phyloP scores from a whole-genome alignment of 2,113 vertebrate genomes.

The Chelonoidis abingdonii region DNA sequence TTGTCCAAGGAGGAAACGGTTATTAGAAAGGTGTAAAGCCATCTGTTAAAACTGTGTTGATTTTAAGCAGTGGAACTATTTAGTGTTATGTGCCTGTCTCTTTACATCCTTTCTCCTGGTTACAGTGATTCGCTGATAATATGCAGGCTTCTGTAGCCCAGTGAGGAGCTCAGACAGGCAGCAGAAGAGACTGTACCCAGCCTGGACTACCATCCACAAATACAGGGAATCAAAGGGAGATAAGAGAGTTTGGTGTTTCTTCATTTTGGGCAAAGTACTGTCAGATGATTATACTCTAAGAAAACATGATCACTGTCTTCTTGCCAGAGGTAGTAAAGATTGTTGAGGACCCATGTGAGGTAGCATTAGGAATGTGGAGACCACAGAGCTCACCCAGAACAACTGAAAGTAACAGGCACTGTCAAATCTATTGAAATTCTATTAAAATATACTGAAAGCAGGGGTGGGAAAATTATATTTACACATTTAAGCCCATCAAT shows the following conservation, averaged over 20 bases:
- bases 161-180: background rate
- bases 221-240: background rate
- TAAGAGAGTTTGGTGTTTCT: background rate
- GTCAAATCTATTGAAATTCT: background rate
- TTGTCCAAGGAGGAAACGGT: background rate
- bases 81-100: background rate
- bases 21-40: background rate
- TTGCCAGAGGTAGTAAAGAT: background rate
- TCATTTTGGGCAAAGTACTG: background rate
- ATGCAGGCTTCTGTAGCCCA: background rate
- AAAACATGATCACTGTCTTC: background rate
- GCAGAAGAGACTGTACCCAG: background rate
- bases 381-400: background rate
- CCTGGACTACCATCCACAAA: background rate
- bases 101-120: background rate
- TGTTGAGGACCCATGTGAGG: background rate
- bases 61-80: background rate
- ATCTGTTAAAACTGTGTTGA: background rate
- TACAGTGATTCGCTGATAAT: background rate
- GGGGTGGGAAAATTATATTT: background rate
- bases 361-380: background rate
- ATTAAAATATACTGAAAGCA: background rate
- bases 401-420: background rate
- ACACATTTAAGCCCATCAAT: background rate
- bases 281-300: background rate